Percentiles rank a stretch among this genome's conserved stretches.
These are phyloP conservation scores for Crypturellus tataupa DNA, from an alignment of 2,797 vertebrate species.

Conservation along the genomic window DNA sequence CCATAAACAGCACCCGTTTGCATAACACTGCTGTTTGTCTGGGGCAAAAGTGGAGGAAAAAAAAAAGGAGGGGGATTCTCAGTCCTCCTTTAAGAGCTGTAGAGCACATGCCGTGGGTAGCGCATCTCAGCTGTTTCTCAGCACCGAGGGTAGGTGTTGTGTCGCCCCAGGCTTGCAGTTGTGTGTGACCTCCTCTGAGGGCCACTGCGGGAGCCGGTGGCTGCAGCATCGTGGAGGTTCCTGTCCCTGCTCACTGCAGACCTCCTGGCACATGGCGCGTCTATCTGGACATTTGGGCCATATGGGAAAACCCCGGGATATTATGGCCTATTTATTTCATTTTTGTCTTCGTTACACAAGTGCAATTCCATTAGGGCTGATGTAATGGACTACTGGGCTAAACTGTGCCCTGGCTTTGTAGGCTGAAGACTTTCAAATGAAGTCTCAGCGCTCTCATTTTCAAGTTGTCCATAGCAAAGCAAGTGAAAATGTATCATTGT, in stretches of 20 bases:
- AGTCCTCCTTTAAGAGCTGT: background rate
- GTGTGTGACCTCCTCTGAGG: fast-evolving
- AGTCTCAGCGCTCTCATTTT: conserved; percentile 7
- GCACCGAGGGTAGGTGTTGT: background rate
- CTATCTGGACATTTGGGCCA: background rate
- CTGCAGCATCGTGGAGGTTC: fast-evolving
- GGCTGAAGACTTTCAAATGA: conserved; percentile 1
- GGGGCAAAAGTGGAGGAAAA: conserved; percentile 17
- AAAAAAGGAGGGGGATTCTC: background rate
- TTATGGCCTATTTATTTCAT: background rate
- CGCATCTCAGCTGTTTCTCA: background rate
- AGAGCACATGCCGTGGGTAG: background rate
- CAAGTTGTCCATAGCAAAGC: background rate
- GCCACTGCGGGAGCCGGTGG: background rate
- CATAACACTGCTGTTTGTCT: fast-evolving
- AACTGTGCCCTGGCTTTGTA: background rate
- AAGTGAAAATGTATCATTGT: conserved; percentile 30
- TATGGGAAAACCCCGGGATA: background rate
- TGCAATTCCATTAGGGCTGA: background rate
- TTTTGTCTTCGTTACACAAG: background rate
- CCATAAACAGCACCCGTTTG: fast-evolving
- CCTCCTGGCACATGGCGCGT: background rate
- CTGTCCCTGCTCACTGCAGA: background rate
- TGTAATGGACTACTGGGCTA: background rate
- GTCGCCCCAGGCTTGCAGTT: fast-evolving